Conservation (phyloP, 2,113 vertebrate genomes). For the Fregata magnificens region DNA sequence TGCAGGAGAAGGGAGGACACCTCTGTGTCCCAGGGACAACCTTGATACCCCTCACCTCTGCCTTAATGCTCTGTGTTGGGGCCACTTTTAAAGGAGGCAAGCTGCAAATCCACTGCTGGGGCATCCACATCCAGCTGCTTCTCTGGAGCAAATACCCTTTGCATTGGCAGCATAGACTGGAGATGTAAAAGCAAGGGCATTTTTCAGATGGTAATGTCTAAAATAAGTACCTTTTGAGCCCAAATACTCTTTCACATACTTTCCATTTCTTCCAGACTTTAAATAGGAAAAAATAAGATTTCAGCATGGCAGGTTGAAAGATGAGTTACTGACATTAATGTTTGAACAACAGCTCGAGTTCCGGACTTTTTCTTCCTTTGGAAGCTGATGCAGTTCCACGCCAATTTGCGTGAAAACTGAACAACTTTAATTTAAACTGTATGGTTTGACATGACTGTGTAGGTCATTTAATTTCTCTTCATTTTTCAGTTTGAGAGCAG, state of each 20-base stretch:
- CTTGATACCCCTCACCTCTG: background rate
- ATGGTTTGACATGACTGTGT: background rate
- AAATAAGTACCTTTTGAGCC: background rate
- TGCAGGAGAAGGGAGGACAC: background rate
- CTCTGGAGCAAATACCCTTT: background rate
- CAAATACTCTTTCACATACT: background rate
- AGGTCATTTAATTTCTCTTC: background rate
- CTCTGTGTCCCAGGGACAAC: too few species aligned
- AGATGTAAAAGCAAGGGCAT: background rate
- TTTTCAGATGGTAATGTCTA: background rate
- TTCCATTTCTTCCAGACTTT: background rate
- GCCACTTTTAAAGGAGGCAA: background rate
- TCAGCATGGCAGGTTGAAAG: background rate
- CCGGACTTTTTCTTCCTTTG: background rate
- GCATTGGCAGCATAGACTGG: accelerated
- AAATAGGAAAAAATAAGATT: background rate
- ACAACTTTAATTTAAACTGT: background rate
- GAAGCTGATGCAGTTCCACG: background rate
- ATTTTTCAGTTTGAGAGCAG: background rate
- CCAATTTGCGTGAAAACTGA: background rate
- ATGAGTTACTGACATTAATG: background rate
- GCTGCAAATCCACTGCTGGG: background rate
- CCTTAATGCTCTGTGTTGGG: background rate
- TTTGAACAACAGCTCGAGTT: background rate
- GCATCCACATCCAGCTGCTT: background rate